phyloP scores from a whole-genome alignment of 2,113 vertebrate species.

The Thinocorus orbignyianus region DNA sequence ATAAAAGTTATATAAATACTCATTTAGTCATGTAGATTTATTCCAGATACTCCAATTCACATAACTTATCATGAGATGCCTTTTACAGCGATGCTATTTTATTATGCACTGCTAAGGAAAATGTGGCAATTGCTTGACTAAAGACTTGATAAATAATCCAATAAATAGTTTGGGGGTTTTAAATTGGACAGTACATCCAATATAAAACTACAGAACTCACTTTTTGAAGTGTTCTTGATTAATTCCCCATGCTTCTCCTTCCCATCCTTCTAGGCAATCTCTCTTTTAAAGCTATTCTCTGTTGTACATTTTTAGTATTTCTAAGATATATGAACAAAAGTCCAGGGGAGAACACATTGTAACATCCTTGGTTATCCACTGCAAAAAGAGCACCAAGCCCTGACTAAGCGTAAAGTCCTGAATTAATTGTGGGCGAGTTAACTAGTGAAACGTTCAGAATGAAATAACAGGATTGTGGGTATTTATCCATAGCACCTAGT shows the following conservation, averaged over 20 bases:
- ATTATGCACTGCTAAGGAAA: not conserved
- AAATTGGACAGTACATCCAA: not conserved
- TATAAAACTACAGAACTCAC: not conserved
- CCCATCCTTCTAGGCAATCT: not conserved
- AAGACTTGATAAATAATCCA: not conserved
- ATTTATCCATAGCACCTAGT: not conserved
- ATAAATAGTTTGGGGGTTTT: rapidly evolving
- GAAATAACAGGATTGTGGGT: not conserved
- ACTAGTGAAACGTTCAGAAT: not conserved
- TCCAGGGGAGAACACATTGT: not conserved
- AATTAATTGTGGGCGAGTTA: too few species aligned
- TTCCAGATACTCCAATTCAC: not conserved
- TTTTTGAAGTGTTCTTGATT: not conserved
- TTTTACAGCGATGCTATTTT: not conserved
- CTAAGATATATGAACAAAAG: not conserved
- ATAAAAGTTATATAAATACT: not conserved
- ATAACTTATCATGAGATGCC: not conserved
- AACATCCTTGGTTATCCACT: not conserved
- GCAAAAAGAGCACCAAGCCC: not conserved
- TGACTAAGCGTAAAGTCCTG: too few species aligned
- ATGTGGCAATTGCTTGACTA: not conserved
- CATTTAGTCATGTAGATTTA: not conserved
- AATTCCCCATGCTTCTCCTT: not conserved
- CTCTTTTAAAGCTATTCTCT: not conserved
- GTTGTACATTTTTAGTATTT: not conserved